Percentiles rank a stretch among this genome's conserved stretches.
Conservation (phyloP, 2,888 invertebrate species). For the Drosophila pegasa region DNA sequence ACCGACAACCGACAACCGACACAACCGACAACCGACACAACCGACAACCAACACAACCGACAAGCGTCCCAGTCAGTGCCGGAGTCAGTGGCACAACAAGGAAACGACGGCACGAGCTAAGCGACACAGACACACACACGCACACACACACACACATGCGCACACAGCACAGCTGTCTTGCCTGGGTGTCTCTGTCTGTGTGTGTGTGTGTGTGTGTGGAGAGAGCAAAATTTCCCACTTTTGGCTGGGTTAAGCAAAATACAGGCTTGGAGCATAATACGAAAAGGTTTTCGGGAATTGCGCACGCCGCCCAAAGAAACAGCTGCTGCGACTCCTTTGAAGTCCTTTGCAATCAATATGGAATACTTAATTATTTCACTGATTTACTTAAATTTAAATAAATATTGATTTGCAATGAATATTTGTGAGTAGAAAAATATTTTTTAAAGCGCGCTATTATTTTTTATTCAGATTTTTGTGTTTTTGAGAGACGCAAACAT, state of each 20-base stretch:
- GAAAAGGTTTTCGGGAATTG: slow-evolving; percentile 7
- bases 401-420: not conserved
- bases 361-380: slow-evolving; percentile 2
- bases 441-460: not conserved
- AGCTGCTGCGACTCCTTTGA: slow-evolving; percentile 9
- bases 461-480: not conserved
- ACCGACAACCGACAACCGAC: slow-evolving; percentile 62
- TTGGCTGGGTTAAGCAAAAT: slow-evolving; percentile 29
- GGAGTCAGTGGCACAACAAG: slow-evolving; percentile 57
- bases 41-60: slow-evolving; percentile 27
- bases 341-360: slow-evolving; percentile 3
- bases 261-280: slow-evolving; percentile 19
- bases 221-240: slow-evolving; percentile 48
- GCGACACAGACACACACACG: slow-evolving; percentile 28
- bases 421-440: not conserved
- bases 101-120: slow-evolving; percentile 44
- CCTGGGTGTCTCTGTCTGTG: slow-evolving; percentile 33
- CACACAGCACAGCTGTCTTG: slow-evolving; percentile 41
- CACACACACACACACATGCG: slow-evolving; percentile 17
- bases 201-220: slow-evolving; percentile 16
- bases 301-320: not conserved
- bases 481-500: not conserved
- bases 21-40: slow-evolving; percentile 22
- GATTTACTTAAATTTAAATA: not conserved
- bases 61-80: slow-evolving; percentile 39